A percentile compares a stretch with the other conserved stretches of the same genome.
phyloP scores from a whole-genome alignment of 2,113 vertebrate species.

The Python bivittatus region DNA sequence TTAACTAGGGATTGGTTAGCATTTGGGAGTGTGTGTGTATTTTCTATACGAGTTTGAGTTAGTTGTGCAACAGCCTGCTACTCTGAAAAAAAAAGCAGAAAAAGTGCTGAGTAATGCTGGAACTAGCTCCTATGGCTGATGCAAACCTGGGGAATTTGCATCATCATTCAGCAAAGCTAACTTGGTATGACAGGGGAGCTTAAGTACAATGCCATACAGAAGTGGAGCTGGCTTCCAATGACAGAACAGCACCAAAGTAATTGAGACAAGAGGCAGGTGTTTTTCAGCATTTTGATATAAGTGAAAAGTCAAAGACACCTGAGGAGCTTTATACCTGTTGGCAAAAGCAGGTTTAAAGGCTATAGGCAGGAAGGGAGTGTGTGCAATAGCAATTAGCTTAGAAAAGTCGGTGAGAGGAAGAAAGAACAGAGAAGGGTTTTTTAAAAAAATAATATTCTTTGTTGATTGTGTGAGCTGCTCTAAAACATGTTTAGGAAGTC shows the following conservation, averaged over 20 bases:
- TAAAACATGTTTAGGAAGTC: constrained; percentile 78
- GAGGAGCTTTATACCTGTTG: constrained; percentile 55
- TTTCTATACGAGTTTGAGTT: constrained; percentile 55
- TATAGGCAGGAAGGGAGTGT: constrained; percentile 27
- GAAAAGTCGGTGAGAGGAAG: constrained; percentile 15
- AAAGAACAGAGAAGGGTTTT: constrained; percentile 44
- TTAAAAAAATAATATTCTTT: constrained; percentile 17
- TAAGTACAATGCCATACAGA: constrained; percentile 78
- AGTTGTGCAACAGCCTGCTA: constrained; percentile 70
- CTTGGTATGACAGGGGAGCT: constrained; percentile 77
- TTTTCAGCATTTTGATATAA: constrained; percentile 43
- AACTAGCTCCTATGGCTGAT: constrained; percentile 77
- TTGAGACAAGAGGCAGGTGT: constrained; percentile 68
- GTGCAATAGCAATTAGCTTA: constrained; percentile 29
- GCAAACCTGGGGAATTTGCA: constrained; percentile 87
- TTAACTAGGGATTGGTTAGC: constrained; percentile 51
- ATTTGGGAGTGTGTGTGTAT: constrained; percentile 54
- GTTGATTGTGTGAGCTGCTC: constrained; percentile 38
- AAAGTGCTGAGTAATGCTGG: constrained; percentile 79
- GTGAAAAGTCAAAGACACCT: constrained; percentile 1
- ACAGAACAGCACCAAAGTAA: constrained; percentile 61
- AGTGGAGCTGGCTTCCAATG: constrained; percentile 72
- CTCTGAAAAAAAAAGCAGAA: constrained; percentile 29
- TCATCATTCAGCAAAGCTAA: constrained; percentile 79
- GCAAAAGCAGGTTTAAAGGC: constrained; percentile 42